Evolutionary conservation across 2,113 vertebrate genomes (phyloP), one percentile per base, ranked within the genome.

Genomic region (Dolichallabes microphthalmus): DNA sequence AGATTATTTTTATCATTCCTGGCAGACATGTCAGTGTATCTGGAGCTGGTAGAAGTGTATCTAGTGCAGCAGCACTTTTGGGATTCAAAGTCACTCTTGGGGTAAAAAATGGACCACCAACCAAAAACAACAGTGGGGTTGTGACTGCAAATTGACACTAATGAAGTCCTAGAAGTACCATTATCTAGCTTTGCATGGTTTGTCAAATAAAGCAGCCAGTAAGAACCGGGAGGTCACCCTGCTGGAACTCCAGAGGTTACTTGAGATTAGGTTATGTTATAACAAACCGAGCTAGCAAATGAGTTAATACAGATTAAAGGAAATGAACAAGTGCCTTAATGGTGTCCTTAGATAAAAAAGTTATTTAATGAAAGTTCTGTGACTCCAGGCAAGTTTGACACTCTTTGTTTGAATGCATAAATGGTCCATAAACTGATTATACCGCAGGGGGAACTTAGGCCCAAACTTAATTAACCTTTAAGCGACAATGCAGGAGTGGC

Each of bases 401-500:
- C 14, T 55, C 25, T 76, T 76, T 55, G n/a, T 14, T 25, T 55
- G 75, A 77, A 57, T 77, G 53, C 15, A 20, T n/a, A 32, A 77
- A 53, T 77, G 75, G 9, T 77, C 30, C 75, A 77, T 30, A 20
- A 77, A 77, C 15, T 50, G 27, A 57, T 77, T 53, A 57, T 57
- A 20, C 32, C 52, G 30, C 52, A 32, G 50, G 25, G n/a, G 30
- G 3, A 15, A 68, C 32, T 17, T 12, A 22, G 17, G 32, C 35
- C 19, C 3, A 73, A 73, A 45, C 45, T 7, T 6, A 22, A 2
- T 30, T 55, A 19, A 53, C 25, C 73, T 52, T n/a, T 27, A 50
- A 3, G 19, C 2, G 6, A 55, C n/a, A 68, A 68, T 15, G n/a
- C 12, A 27, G 63, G 12, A 64, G 63, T 27, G 30, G 66, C 73